Evolutionary conservation across 1,140 invertebrate genomes (phyloP).

Genomic region (Archivesica marissinica): DNA sequence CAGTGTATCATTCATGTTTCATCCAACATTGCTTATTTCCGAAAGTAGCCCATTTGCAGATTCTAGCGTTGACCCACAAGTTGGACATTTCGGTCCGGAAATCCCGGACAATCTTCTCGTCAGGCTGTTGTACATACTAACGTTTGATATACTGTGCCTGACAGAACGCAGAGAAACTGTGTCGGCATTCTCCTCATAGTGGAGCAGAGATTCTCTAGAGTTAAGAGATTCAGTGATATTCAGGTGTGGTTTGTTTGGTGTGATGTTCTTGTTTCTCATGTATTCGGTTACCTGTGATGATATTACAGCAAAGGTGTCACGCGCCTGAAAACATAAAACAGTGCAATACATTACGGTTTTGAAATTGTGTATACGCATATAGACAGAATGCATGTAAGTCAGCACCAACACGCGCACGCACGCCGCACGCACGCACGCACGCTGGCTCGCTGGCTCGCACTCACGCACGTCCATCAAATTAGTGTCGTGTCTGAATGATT

Average conservation of each 20-base stretch:
- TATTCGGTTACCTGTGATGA: constrained; percentile 69
- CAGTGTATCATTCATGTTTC: too few relatives aligned
- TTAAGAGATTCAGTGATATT: constrained; percentile 2
- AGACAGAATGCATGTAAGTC: neutral
- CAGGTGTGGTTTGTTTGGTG: constrained; percentile 64
- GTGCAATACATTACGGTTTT: neutral
- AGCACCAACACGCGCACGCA: neutral
- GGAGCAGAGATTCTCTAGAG: neutral
- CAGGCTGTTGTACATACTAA: neutral
- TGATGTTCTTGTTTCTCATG: constrained; percentile 66
- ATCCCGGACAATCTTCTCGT: neutral
- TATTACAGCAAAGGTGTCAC: constrained; percentile 69
- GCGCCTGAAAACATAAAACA: constrained; percentile 49
- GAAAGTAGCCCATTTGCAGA: constrained; percentile 43
- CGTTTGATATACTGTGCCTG: neutral
- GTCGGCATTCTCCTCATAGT: neutral
- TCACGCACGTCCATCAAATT: neutral
- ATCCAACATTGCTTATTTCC: constrained; percentile 34
- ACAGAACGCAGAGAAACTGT: neutral
- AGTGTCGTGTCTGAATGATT: neutral
- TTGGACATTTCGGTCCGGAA: constrained; percentile 65
- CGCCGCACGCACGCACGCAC: neutral
- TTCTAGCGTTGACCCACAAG: constrained; percentile 65
- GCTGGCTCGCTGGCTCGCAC: neutral
- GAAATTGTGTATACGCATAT: neutral